Conservation (phyloP, 2,888 invertebrate species). For the Adelphocoris suturalis region DNA sequence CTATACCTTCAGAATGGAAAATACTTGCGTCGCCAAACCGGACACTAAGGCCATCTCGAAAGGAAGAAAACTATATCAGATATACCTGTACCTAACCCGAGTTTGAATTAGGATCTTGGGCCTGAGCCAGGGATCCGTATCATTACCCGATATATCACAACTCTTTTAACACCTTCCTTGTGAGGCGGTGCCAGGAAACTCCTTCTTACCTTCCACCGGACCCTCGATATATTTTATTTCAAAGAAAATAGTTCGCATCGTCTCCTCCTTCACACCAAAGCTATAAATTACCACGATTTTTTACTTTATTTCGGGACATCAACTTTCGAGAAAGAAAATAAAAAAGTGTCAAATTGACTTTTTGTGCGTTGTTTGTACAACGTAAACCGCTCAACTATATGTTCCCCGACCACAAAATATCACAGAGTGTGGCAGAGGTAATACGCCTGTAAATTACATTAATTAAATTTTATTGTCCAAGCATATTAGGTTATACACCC, state of each 20-base stretch:
- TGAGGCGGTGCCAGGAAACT: conserved; percentile 63
- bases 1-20: too few relatives aligned
- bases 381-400: too few relatives aligned
- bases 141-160: conserved; percentile 68
- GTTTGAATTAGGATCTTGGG: conserved; percentile 68
- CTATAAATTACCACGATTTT: not conserved
- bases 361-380: too few relatives aligned
- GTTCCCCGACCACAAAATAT: too few relatives aligned
- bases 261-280: conserved; percentile 31
- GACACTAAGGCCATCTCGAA: not conserved
- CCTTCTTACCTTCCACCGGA: conserved; percentile 57
- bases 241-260: conserved; percentile 59
- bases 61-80: conserved; percentile 59
- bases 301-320: not conserved
- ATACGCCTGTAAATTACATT: too few relatives aligned
- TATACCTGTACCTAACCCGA: conserved; percentile 54
- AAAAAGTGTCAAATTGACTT: too few relatives aligned
- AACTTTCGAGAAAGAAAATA: not conserved
- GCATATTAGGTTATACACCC: too few relatives aligned
- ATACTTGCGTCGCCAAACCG: not conserved
- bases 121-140: conserved; percentile 57
- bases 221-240: conserved; percentile 63
- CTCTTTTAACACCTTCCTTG: conserved; percentile 69
- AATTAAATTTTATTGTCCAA: too few relatives aligned
- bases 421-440: too few relatives aligned